Evolutionary conservation across 1,140 invertebrate species (phyloP), one percentile per base, ranked within the genome.

Genomic region (Druon quercuslanigerum): DNA sequence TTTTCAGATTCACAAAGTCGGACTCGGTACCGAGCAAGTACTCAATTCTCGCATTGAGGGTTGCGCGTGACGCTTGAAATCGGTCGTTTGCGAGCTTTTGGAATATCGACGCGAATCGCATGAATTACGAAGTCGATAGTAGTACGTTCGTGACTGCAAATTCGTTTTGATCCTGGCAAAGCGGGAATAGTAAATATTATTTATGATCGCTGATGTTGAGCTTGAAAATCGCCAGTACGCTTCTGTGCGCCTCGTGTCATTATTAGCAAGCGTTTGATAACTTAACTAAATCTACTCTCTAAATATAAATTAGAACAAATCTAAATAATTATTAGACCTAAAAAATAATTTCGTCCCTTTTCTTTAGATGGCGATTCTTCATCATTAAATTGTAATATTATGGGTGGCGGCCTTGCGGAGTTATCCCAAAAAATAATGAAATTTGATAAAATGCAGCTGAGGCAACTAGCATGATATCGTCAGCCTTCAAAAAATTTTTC

Each of bases 1-100:
- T 57, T 75, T 83, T 80, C 79, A 77, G 56, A 80, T 83, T 60
- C 72, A 71, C 50, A 51, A 50, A 73, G 76, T 75, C 79, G 73
- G 40, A 73, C 75, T 75, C 79, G 73, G 40, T 46, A 46, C 7
- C 40, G 40, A 9, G 74, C 78, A 76, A 82, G 74, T 71, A 75
- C 72, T 76, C 72, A 72, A 80, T 80, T 82, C 80, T 82, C 70
- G 70, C 70, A 60, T 50, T 60, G 40, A 54, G 52, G 46, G 56
- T 40, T 79, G 72, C 57, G 73, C 75, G 71, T n/a, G 52, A 54
- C 52, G n/a, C n/a, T n/a, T 9, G 17, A 17, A 54, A 54, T 54
- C 5, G 52, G 52, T 54, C 16, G 52, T 54, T 54, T 8, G 8
- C 9, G 17, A 19, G n/a, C 17, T 54, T 54, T 54, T 17, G 52